Evolutionary conservation across 2,113 vertebrate species (phyloP).

Genomic region (Mustelus asterias): DNA sequence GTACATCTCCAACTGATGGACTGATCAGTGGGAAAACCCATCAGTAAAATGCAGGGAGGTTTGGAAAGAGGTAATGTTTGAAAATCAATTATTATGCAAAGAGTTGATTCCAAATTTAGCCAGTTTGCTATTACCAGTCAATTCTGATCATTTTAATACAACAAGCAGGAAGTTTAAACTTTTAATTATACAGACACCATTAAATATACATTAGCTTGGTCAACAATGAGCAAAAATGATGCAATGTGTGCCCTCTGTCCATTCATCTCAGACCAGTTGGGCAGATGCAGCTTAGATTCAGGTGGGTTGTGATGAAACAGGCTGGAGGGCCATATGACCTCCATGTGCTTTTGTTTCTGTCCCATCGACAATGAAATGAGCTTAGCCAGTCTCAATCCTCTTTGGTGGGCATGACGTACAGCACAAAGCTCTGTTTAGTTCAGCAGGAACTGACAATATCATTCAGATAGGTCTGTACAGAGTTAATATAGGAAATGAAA

Average conservation of each 20-base stretch:
- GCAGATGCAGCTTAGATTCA: not conserved
- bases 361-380: not conserved
- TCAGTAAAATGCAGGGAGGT: not conserved
- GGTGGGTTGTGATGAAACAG: not conserved
- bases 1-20: not conserved
- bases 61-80: not conserved
- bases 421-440: not conserved
- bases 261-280: not conserved
- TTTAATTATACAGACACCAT: not conserved
- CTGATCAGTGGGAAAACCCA: not conserved
- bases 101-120: not conserved
- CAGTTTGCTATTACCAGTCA: slow-evolving; percentile 46
- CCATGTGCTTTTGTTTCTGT: not conserved
- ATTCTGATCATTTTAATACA: slow-evolving; percentile 14
- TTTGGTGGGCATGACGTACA: not conserved
- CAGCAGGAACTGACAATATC: not conserved
- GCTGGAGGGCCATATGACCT: not conserved
- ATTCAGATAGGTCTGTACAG: not conserved
- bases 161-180: not conserved
- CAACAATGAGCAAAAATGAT: not conserved
- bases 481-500: not conserved
- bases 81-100: not conserved
- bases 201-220: not conserved
- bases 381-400: not conserved
- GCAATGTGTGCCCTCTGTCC: not conserved